phyloP scores from a whole-genome alignment of 1,140 invertebrate genomes.

The Eupristina koningsbergeri region DNA sequence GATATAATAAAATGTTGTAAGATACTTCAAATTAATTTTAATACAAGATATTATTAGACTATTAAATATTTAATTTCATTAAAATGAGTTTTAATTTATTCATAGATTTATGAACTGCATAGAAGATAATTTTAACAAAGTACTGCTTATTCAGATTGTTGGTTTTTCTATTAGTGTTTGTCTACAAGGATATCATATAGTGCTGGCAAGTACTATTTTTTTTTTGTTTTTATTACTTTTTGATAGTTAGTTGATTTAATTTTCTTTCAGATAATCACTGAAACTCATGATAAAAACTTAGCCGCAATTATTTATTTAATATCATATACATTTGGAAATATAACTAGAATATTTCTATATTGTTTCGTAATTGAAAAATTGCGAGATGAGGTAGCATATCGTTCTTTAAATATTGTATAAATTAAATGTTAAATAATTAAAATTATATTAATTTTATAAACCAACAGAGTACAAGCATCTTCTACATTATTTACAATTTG shows the following conservation, averaged over 20 bases:
- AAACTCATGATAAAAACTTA: conserved; percentile 20
- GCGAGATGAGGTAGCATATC: conserved; percentile 32
- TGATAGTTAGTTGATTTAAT: not conserved
- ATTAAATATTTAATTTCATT: not conserved
- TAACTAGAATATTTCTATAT: conserved; percentile 41
- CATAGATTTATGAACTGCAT: conserved; percentile 42
- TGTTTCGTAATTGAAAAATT: conserved; percentile 48
- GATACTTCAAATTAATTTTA: no score
- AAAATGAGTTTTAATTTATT: not conserved
- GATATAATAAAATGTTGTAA: no score
- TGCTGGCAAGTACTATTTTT: conserved; percentile 38
- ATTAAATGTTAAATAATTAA: conserved; percentile 54
- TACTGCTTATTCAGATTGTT: conserved; percentile 48
- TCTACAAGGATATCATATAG: conserved; percentile 47
- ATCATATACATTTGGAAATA: conserved; percentile 21
- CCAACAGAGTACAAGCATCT: conserved; percentile 37
- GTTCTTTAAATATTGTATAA: not conserved
- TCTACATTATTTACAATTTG: conserved; percentile 61
- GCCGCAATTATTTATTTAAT: conserved; percentile 22
- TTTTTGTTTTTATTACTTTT: not conserved
- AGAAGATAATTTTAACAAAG: conserved; percentile 46
- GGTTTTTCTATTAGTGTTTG: conserved; percentile 32
- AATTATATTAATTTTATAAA: conserved; percentile 32
- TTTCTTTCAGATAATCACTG: conserved; percentile 16
- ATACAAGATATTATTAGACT: no score